Evolutionary conservation across 2,888 invertebrate genomes (phyloP).

Genomic region (Spicauda simplicius): DNA sequence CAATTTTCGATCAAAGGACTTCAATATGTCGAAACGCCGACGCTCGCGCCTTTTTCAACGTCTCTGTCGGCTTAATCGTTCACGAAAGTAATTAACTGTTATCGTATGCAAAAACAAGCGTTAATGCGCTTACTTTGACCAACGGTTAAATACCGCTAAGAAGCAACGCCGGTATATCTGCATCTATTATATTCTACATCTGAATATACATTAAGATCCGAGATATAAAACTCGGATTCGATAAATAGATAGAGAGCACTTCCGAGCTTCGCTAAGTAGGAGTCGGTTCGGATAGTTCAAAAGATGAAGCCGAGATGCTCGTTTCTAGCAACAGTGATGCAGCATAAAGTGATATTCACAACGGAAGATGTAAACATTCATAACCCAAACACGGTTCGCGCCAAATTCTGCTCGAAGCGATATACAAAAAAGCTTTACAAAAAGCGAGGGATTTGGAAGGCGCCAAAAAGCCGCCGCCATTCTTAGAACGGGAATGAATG

Average conservation of each 20-base stretch:
- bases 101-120: slow-evolving; percentile 32
- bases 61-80: slow-evolving; percentile 23
- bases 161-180: slow-evolving; percentile 18
- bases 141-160: slow-evolving; percentile 36
- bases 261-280: slow-evolving; percentile 1
- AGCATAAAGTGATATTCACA: slow-evolving; percentile 21
- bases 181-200: slow-evolving; percentile 21
- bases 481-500: slow-evolving; percentile 76
- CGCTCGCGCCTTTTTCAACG: slow-evolving; percentile 36
- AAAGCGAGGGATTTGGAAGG: slow-evolving; percentile 62
- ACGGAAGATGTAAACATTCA: slow-evolving; percentile 34
- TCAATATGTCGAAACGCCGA: slow-evolving; percentile 49
- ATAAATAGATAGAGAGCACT: slow-evolving; percentile 19
- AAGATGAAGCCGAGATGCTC: slow-evolving; percentile 11
- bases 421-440: slow-evolving; percentile 52
- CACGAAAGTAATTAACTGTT: slow-evolving; percentile 31
- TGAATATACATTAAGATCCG: slow-evolving; percentile 31
- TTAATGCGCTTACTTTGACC: slow-evolving; percentile 28
- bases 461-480: slow-evolving; percentile 78
- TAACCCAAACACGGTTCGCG: slow-evolving; percentile 48
- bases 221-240: slow-evolving; percentile 17
- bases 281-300: slow-evolving; percentile 21
- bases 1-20: slow-evolving; percentile 61
- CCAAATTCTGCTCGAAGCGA: slow-evolving; percentile 51
- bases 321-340: slow-evolving; percentile 18